Evolutionary conservation across 2,888 invertebrate genomes (phyloP).

Genomic region (Anoncus sp.): DNA sequence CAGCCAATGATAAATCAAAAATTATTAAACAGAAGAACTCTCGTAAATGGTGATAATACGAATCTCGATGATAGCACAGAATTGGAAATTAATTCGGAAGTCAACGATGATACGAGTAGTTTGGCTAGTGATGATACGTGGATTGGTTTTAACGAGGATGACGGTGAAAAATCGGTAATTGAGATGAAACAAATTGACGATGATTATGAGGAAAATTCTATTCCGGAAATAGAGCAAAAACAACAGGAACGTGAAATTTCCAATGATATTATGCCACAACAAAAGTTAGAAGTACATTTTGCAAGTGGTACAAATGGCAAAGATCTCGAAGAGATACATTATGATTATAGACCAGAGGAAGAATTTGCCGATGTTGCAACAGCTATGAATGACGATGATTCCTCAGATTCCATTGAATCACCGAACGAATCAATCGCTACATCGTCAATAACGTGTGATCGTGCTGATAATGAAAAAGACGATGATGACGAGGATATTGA

Average conservation of each 20-base stretch:
- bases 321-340: slow-evolving; percentile 68
- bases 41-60: slow-evolving; percentile 72
- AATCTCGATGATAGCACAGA: slow-evolving; percentile 62
- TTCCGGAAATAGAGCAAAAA: background rate
- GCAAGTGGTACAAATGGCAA: slow-evolving; percentile 69
- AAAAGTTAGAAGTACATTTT: slow-evolving; percentile 73
- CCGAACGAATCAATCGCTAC: slow-evolving; percentile 52
- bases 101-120: slow-evolving; percentile 73
- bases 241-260: background rate
- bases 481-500: slow-evolving; percentile 60
- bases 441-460: background rate
- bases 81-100: slow-evolving; percentile 68
- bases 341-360: slow-evolving; percentile 58
- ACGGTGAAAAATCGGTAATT: slow-evolving; percentile 72
- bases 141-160: slow-evolving; percentile 61
- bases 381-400: slow-evolving; percentile 59
- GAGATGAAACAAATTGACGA: slow-evolving; percentile 69
- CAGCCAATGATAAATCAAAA: background rate
- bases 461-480: background rate
- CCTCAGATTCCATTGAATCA: slow-evolving; percentile 64
- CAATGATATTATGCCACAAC: slow-evolving; percentile 38
- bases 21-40: slow-evolving; percentile 66
- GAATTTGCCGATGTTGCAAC: slow-evolving; percentile 56
- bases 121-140: slow-evolving; percentile 71
- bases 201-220: slow-evolving; percentile 27